phyloP scores from a whole-genome alignment of 1,140 invertebrate species.

The Thaumetopoea pityocampa region DNA sequence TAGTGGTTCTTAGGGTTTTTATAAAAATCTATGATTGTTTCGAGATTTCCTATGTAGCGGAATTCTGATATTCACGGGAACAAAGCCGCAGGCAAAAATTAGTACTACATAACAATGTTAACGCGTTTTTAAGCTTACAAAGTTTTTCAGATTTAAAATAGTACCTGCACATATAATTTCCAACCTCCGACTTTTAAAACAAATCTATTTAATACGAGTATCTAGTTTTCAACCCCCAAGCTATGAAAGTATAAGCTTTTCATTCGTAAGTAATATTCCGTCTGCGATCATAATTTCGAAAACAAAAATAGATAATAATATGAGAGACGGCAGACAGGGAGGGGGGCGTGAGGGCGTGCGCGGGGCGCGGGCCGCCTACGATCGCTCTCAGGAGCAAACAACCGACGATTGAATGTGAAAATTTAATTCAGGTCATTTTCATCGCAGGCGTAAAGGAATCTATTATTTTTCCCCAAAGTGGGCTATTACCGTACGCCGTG shows the following conservation, averaged over 20 bases:
- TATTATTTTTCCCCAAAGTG: conserved; percentile 52
- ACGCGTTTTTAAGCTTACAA: too few relatives aligned
- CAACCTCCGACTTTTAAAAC: too few relatives aligned
- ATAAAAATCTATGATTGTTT: too few relatives aligned
- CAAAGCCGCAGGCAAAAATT: too few relatives aligned
- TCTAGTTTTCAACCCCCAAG: not conserved
- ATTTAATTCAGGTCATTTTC: conserved; percentile 68
- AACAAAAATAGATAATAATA: conserved; percentile 46
- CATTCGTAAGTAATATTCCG: conserved; percentile 9
- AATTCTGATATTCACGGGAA: too few relatives aligned
- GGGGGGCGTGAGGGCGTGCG: conserved; percentile 7
- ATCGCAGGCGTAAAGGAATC: conserved; percentile 43
- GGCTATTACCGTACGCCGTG: conserved; percentile 40
- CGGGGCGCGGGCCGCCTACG: conserved; percentile 27
- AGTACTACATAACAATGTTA: too few relatives aligned
- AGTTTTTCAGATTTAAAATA: too few relatives aligned
- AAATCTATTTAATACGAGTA: not conserved
- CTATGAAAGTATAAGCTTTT: conserved; percentile 5
- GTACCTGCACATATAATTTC: too few relatives aligned
- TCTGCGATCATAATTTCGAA: conserved; percentile 28
- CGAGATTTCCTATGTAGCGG: too few relatives aligned
- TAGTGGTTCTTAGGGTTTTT: too few relatives aligned
- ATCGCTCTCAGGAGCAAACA: conserved; percentile 56
- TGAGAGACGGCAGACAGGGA: conserved; percentile 23
- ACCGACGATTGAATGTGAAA: conserved; percentile 65